Percentiles rank a stretch among this genome's conserved stretches.
phyloP scores from a whole-genome alignment of 2,797 vertebrate genomes.

The Toxotes lorentzi region DNA sequence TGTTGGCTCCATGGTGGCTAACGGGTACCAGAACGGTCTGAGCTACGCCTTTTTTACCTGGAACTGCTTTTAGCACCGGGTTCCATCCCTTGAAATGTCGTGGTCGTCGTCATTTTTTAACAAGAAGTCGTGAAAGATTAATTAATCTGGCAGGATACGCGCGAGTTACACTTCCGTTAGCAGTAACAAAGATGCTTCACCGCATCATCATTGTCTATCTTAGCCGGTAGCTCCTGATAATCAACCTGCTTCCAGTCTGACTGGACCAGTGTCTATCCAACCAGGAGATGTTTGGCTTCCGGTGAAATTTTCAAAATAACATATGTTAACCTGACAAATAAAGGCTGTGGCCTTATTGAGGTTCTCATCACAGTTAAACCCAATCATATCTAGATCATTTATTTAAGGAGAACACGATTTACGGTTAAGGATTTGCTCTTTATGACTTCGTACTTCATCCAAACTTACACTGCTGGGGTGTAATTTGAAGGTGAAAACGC shows the following conservation, averaged over 20 bases:
- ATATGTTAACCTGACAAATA: rapidly evolving
- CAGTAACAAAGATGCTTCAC: constrained; percentile 57
- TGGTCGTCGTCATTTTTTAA: constrained; percentile 86
- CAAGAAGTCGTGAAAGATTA: constrained; percentile 27
- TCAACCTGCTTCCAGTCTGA: constrained; percentile 69
- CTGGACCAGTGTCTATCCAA: constrained; percentile 6
- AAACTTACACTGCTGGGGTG: not conserved
- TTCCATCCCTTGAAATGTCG: constrained; percentile 86
- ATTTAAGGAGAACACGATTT: rapidly evolving
- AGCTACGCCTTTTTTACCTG: constrained; percentile 80
- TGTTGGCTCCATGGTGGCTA: constrained; percentile 48
- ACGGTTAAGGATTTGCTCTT: rapidly evolving
- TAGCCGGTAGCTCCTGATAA: constrained; percentile 57
- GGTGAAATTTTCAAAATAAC: constrained; percentile 52
- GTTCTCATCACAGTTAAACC: rapidly evolving
- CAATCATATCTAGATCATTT: rapidly evolving
- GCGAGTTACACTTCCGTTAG: constrained; percentile 42
- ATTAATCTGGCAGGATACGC: constrained; percentile 22
- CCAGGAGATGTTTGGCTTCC: constrained; percentile 17
- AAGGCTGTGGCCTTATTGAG: rapidly evolving
- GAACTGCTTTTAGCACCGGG: constrained; percentile 86
- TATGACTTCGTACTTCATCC: rapidly evolving
- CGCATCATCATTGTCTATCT: constrained; percentile 75
- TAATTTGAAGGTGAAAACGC: not conserved
- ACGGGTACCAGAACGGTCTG: constrained; percentile 18